Conservation (phyloP, 2,113 vertebrate species). For the Atherinomorus stipes region DNA sequence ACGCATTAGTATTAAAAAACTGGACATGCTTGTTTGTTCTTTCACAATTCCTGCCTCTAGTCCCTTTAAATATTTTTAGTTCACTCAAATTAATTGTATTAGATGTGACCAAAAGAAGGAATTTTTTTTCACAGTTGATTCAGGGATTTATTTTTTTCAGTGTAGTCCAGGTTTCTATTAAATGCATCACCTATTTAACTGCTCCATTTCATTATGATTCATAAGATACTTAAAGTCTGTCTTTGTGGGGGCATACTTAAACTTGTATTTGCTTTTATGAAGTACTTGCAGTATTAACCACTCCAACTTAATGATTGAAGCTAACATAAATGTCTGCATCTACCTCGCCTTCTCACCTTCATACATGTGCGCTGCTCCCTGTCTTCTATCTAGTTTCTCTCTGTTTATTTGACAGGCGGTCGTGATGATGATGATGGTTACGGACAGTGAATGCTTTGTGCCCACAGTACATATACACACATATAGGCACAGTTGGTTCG, state of each 20-base stretch:
- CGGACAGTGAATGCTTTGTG: constrained; percentile 70
- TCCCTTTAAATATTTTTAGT: too few relatives aligned
- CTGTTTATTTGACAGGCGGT: constrained; percentile 72
- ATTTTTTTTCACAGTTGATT: too few relatives aligned
- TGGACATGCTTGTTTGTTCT: too few relatives aligned
- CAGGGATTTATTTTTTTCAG: too few relatives aligned
- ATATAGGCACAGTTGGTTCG: constrained; percentile 39
- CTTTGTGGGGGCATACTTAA: neutral
- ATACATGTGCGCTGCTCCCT: constrained; percentile 63
- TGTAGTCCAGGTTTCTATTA: neutral
- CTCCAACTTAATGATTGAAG: constrained; percentile 8
- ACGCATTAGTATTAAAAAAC: too few relatives aligned
- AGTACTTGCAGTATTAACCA: neutral
- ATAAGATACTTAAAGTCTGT: neutral
- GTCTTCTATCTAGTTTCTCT: constrained; percentile 67
- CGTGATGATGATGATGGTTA: constrained; percentile 68
- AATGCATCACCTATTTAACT: neutral
- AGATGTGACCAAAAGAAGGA: too few relatives aligned
- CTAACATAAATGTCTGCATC: constrained; percentile 16
- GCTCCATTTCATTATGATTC: neutral
- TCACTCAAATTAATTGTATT: too few relatives aligned
- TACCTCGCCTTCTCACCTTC: constrained; percentile 35
- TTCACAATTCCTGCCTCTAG: too few relatives aligned
- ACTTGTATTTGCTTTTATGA: constrained; percentile 10
- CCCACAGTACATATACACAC: constrained; percentile 40